phyloP scores from a whole-genome alignment of 2,113 vertebrate genomes.

The Onychorhynchus coronatus region DNA sequence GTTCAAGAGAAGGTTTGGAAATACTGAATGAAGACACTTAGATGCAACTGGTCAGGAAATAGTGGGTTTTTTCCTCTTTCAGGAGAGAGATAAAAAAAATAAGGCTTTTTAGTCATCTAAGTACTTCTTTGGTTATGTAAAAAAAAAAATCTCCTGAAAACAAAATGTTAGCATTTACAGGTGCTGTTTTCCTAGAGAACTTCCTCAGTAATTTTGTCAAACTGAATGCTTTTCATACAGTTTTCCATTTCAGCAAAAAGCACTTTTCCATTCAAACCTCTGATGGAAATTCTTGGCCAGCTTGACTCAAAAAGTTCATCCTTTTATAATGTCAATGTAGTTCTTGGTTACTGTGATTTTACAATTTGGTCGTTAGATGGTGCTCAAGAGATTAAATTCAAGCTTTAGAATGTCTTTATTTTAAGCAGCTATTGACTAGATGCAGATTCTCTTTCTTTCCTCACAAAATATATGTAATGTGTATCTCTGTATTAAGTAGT shows the following conservation, averaged over 20 bases:
- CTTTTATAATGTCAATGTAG: background rate
- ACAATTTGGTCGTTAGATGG: constrained; percentile 54
- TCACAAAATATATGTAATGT: background rate
- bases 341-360: constrained; percentile 18
- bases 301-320: background rate
- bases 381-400: constrained; percentile 54
- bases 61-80: background rate
- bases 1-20: background rate
- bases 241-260: background rate
- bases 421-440: background rate
- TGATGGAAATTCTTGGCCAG: background rate
- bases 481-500: background rate
- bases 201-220: background rate
- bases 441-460: background rate
- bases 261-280: background rate
- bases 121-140: background rate
- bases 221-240: background rate
- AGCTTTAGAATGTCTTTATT: background rate
- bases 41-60: background rate
- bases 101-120: background rate
- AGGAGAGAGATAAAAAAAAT: background rate
- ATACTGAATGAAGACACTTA: background rate
- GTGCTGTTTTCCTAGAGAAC: background rate
- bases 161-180: background rate
- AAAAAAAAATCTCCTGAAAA: background rate